Conservation (phyloP, 2,888 invertebrate species). For the Melanchra persicariae region DNA sequence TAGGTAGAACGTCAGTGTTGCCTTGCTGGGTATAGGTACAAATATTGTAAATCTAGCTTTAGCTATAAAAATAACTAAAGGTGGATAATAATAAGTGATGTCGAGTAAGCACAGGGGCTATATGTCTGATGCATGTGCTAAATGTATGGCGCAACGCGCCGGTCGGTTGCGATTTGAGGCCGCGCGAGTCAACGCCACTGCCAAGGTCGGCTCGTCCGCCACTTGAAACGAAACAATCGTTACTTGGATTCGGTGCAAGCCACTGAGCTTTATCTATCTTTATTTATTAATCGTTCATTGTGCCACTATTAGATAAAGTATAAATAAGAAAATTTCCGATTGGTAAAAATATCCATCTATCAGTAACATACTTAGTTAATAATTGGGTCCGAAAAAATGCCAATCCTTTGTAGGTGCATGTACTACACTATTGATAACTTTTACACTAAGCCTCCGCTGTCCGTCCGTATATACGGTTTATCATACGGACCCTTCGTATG, state of each 20-base stretch:
- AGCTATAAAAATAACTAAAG: neutral
- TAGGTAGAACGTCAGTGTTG: too few relatives aligned
- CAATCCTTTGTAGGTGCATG: neutral
- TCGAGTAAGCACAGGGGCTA: conserved; percentile 57
- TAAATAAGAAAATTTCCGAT: conserved; percentile 14
- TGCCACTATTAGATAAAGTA: conserved; percentile 9
- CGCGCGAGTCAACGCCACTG: conserved; percentile 87
- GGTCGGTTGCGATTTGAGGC: conserved; percentile 83
- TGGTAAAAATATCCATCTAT: conserved; percentile 15
- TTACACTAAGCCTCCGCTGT: neutral
- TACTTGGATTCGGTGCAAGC: conserved; percentile 74
- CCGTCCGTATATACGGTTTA: too few relatives aligned
- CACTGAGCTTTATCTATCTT: conserved; percentile 61
- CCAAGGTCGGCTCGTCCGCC: conserved; percentile 84
- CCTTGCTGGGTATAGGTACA: too few relatives aligned
- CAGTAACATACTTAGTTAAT: conserved; percentile 14
- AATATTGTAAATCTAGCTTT: neutral
- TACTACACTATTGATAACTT: too few relatives aligned
- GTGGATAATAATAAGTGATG: neutral
- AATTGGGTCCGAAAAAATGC: neutral
- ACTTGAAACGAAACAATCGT: conserved; percentile 74
- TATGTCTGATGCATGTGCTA: conserved; percentile 71
- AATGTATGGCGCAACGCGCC: conserved; percentile 76
- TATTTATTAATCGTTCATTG: conserved; percentile 42
- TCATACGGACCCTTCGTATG: too few relatives aligned